Evolutionary conservation across 2,888 invertebrate species (phyloP), one percentile per base, ranked within the genome.

Genomic region (Dryocosmus kuriphilus): DNA sequence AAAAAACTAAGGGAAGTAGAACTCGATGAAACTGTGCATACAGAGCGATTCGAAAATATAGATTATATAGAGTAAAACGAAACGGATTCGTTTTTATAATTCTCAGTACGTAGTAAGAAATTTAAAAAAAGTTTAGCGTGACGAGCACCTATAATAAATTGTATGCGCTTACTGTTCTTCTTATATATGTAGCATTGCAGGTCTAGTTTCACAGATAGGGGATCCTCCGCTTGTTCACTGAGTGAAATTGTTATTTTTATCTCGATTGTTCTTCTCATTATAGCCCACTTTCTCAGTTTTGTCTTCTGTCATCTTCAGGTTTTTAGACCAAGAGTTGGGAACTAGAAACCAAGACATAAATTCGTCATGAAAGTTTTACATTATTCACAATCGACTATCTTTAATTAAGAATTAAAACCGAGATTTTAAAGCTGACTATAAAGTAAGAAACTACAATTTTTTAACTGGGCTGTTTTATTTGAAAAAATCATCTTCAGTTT

Each of bases 181-280:
- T 27, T 24, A 14, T 57, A 24, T 22, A n/a, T 57, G 8, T 57
- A 7, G 24, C 57, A n/a, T 51, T 51, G n/a, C 8, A 41, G 41
- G 41, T 51, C 27, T 71, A 71, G 71, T 71, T 51, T 71, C 30
- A 46, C 51, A 71, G 30, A 71, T 30, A 71, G 30, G 7, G 11
- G 51, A n/a, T 51, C 51, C 51, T 32, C 3, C n/a, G 9, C 24
- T 65, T 51, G 27, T 51, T 19, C 51, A 51, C 30, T 30, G 71
- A 51, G 71, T 71, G 46, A 67, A 67, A 67, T 46, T 30, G 51
- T 71, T 71, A 71, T 51, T 30, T 51, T 51, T 71, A 71, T 51
- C 71, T 71, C n/a, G 46, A 71, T 71, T 71, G 71, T 30, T 71
- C 51, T 30, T 51, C 46, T 30, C n/a, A 67, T 67, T 67, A 46